phyloP scores from a whole-genome alignment of 1,140 invertebrate species.

The Brachionus rotundiformis region DNA sequence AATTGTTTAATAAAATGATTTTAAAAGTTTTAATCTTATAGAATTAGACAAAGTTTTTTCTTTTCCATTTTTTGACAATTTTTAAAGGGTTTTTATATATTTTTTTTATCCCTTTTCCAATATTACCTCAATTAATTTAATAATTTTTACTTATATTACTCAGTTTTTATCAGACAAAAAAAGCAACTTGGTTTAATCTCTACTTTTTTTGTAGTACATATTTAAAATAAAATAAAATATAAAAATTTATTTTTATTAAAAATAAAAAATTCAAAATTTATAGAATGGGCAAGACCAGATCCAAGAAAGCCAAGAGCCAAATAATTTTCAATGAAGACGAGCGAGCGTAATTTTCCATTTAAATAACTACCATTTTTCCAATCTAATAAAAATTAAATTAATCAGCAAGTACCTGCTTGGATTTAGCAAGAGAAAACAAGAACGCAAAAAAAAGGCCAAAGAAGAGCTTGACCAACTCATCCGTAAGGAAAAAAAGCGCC shows the following conservation, averaged over 20 bases:
- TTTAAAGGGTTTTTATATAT: too few relatives aligned
- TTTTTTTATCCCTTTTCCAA: too few relatives aligned
- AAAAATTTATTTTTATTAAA: background rate
- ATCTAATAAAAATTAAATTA: background rate
- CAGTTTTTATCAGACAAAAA: too few relatives aligned
- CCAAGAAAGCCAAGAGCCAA: background rate
- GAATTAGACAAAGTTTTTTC: too few relatives aligned
- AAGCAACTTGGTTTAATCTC: background rate
- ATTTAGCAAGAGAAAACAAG: slow-evolving; percentile 39
- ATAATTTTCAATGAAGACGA: slow-evolving; percentile 42
- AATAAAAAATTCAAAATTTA: background rate
- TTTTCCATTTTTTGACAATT: too few relatives aligned
- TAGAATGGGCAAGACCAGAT: background rate
- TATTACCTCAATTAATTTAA: too few relatives aligned
- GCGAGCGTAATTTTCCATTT: slow-evolving; percentile 27
- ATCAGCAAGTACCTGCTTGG: slow-evolving; percentile 39
- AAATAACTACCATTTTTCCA: background rate
- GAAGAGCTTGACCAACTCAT: slow-evolving; percentile 17
- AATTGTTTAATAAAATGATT: too few relatives aligned
- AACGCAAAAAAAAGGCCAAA: slow-evolving; percentile 43
- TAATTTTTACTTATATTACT: too few relatives aligned
- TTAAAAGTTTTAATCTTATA: too few relatives aligned
- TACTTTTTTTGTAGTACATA: too few relatives aligned
- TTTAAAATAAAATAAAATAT: too few relatives aligned
- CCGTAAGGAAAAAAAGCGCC: slow-evolving; percentile 42